Conservation (phyloP, 1,140 invertebrate genomes). For the Cherax destructor region DNA sequence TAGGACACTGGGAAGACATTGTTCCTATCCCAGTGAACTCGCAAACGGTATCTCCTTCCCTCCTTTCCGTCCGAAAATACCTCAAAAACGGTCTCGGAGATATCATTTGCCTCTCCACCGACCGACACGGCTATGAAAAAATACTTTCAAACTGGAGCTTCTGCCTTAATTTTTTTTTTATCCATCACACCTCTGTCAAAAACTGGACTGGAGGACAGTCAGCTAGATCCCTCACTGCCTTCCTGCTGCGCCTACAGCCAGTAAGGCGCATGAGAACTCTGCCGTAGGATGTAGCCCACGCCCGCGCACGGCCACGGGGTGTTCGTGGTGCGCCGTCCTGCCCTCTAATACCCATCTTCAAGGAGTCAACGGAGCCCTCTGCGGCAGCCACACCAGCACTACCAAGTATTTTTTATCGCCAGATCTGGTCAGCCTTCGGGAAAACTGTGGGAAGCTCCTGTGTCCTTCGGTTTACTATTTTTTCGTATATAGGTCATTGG, state of each 20-base stretch:
- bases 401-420: background rate
- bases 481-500: too few relatives aligned
- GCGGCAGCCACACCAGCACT: background rate
- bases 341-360: background rate
- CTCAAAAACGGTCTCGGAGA: too few relatives aligned
- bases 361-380: background rate
- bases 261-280: constrained; percentile 1
- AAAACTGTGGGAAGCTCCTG: constrained; percentile 8
- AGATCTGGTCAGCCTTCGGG: background rate
- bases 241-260: background rate
- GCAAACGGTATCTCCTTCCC: too few relatives aligned
- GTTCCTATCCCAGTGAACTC: too few relatives aligned
- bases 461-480: background rate
- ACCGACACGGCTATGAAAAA: too few relatives aligned
- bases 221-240: background rate
- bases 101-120: too few relatives aligned
- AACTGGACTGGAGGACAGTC: background rate
- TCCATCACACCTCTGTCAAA: too few relatives aligned
- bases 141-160: too few relatives aligned
- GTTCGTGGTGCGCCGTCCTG: background rate
- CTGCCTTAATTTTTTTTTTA: too few relatives aligned
- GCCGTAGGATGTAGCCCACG: background rate
- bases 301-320: background rate
- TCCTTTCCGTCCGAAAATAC: too few relatives aligned
- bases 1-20: too few relatives aligned